Evolutionary conservation across 2,113 vertebrate species (phyloP), one percentile per base, ranked within the genome.

Genomic region (Anguilla rostrata): DNA sequence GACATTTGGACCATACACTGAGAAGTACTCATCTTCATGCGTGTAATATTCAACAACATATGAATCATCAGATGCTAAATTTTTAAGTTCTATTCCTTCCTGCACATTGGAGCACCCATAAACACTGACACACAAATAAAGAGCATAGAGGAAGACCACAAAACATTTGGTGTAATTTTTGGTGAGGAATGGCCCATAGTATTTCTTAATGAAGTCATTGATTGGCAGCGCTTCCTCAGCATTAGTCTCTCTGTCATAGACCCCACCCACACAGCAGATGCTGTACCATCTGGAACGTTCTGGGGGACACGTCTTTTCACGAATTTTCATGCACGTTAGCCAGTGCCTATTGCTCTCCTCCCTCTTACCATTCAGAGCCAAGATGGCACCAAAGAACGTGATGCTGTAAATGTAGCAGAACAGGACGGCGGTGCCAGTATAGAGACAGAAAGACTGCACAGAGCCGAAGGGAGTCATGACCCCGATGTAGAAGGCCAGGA

Each of bases 401-500:
- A 97, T 39, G 66, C 91, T 96, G 88, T 97, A 97, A 3, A 97
- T 3, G 90, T 96, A 97, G 78, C 95, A 97, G 86, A 98, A 97
- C 29, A 96, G 5, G 85, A 97, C 91, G 60, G 96, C 94, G 15
- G 94, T 95, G 90, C 94, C 94, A 0, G 96, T 96, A 60, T 97
- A 97, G 75, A 97, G 89, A 89, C 96, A 97, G 87, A 97, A 97
- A 6, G 94, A 92, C 34, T 94, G 95, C 78, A 97, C 92, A 0
- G 96, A 95, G 0, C 87, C 92, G 88, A 97, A 97, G 86, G 96
- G 90, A 9, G 95, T 96, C 92, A 91, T 94, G 86, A 94, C 88
- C 15, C 97, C 97, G 14, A 97, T 95, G 88, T 94, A 97, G 93
- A 98, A 97, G 78, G 96, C 96, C 83, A 98, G 91, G 43, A 97